phyloP scores from a whole-genome alignment of 2,113 vertebrate genomes.

The Trematomus loennbergii region DNA sequence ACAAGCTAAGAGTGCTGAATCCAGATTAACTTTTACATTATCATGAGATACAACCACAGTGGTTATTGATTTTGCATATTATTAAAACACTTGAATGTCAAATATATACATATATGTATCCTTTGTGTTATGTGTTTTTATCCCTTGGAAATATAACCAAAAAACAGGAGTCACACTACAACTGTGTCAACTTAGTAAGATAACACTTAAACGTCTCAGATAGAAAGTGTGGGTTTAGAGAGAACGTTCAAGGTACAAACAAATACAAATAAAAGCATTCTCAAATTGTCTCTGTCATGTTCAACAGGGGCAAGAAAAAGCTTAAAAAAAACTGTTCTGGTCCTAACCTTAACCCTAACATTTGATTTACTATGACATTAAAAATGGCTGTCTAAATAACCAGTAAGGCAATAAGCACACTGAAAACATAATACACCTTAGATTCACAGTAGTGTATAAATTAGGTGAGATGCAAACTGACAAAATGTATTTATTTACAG shows the following conservation, averaged over 20 bases:
- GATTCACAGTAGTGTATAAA: neutral
- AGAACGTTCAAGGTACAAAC: neutral
- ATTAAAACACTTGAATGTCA: too few species aligned
- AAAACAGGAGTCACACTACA: neutral
- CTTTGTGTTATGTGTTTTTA: neutral
- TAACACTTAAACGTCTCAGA: neutral
- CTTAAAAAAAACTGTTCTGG: too few species aligned
- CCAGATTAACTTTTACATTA: conserved; percentile 6
- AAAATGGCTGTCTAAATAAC: neutral
- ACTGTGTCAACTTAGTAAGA: neutral
- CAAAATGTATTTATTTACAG: conserved; percentile 1
- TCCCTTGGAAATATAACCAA: neutral
- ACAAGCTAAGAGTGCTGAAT: neutral
- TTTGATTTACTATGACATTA: neutral
- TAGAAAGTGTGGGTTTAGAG: neutral
- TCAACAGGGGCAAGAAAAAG: too few species aligned
- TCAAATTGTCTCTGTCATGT: too few species aligned
- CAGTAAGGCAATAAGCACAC: neutral
- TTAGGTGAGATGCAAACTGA: neutral
- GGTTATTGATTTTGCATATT: conserved; percentile 9
- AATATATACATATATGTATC: too few species aligned
- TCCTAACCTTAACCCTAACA: too few species aligned
- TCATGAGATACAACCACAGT: neutral
- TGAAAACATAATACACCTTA: neutral
- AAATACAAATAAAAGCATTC: too few species aligned